These are phyloP conservation scores for Lomographa bimaculata DNA, from an alignment of 2,888 invertebrate species.

Conservation along the genomic window DNA sequence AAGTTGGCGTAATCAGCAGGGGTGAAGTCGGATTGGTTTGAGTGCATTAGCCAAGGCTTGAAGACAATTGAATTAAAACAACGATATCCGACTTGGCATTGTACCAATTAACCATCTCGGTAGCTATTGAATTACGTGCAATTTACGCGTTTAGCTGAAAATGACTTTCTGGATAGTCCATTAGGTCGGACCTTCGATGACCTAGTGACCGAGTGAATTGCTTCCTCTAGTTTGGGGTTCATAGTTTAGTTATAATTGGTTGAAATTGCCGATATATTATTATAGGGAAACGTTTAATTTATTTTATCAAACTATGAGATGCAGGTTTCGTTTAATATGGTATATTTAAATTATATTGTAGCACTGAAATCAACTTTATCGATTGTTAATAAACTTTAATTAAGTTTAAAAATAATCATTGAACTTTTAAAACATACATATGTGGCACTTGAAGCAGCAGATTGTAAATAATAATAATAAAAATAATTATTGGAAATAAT, in stretches of 20 bases:
- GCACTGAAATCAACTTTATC: too few species aligned
- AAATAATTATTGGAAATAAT: too few species aligned
- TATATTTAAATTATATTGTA: too few species aligned
- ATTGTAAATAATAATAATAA: too few species aligned
- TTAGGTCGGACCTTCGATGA: conserved; percentile 34
- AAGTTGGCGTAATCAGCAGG: conserved; percentile 48
- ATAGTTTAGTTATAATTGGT: conserved; percentile 1
- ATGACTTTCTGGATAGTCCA: conserved; percentile 64
- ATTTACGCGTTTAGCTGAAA: conserved; percentile 68
- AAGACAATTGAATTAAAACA: conserved; percentile 70
- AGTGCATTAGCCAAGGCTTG: conserved; percentile 61
- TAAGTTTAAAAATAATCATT: too few species aligned
- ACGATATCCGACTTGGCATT: conserved; percentile 69
- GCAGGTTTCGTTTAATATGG: too few species aligned
- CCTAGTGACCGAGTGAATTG: conserved; percentile 27
- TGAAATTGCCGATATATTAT: too few species aligned
- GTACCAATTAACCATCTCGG: conserved; percentile 68
- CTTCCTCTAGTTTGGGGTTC: conserved; percentile 12
- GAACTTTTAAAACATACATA: too few species aligned
- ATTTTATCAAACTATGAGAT: too few species aligned
- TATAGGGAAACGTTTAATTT: too few species aligned
- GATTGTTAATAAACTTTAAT: too few species aligned
- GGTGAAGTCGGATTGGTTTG: conserved; percentile 50
- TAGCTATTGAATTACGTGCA: conserved; percentile 59
- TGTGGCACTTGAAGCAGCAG: too few species aligned